Evolutionary conservation across 2,113 vertebrate species (phyloP), one percentile per base, ranked within the genome.

Genomic region (Perca flavescens): DNA sequence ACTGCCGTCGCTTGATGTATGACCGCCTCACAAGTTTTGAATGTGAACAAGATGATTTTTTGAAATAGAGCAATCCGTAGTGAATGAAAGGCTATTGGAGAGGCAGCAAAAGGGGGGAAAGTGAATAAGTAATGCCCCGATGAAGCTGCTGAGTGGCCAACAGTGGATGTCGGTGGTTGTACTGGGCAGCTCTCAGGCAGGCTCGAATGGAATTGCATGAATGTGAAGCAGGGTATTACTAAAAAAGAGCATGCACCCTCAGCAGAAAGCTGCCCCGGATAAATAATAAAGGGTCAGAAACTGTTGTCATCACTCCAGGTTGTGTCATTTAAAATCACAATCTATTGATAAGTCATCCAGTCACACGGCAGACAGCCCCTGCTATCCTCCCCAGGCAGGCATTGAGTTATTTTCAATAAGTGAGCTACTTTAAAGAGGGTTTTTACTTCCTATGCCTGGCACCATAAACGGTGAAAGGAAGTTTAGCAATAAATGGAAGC

Each of bases 61-160:
- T 86, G 79, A 89, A 89, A 88, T 74, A 46, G 77, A 91, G 88
- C 80, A 82, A 81, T 86, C 60, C 10, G 53, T 22, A 25, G 63
- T 78, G 86, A 84, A 83, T 67, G 82, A 74, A 76, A 77, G 80
- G 61, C 74, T 56, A 43, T 47, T 72, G 80, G 83, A 49, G 68
- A 84, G 71, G 74, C 77, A 31, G 80, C 73, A 56, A 62, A 80
- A 67, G 17, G 36, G 74, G 79, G 52, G 58, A 16, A 56, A 76
- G 81, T 80, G 89, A 88, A 88, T 85, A 83, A 87, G 85, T 88
- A 86, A 90, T 88, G 89, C 83, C 84, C 65, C 9, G 5, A 25
- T 77, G 87, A 90, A 88, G 92, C 82, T 88, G 92, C 90, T 91
- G 88, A 91, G 79, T 88, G 83, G 87, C 85, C 87, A 85, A 83